A percentile compares a stretch with the other conserved stretches of the same genome.
These are phyloP conservation scores for Lemur catta DNA, from an alignment of 2,797 vertebrate species.

Conservation along the genomic window DNA sequence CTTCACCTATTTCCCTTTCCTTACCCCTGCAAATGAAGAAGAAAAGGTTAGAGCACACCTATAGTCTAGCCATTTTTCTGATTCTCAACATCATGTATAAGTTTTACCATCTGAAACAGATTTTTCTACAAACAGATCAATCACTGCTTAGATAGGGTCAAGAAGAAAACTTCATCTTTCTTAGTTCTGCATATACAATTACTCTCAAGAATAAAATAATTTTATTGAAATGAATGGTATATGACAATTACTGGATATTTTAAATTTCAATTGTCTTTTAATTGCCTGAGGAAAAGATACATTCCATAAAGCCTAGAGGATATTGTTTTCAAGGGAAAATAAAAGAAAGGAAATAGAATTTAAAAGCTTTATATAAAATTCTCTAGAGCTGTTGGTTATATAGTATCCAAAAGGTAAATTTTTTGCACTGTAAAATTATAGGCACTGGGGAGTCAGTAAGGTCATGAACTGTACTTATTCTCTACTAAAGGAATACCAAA, in stretches of 20 bases:
- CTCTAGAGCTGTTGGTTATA: neutral
- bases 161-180: neutral
- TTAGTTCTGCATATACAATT: constrained; percentile 29
- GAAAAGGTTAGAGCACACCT: neutral
- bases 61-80: neutral
- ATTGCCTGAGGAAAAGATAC: constrained; percentile 3
- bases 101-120: neutral
- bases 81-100: constrained; percentile 15
- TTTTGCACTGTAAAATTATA: constrained; percentile 37
- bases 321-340: constrained; percentile 27
- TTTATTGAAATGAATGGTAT: constrained; percentile 18
- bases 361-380: constrained; percentile 46
- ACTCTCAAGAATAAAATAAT: constrained; percentile 34
- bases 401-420: constrained; percentile 5
- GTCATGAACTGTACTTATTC: constrained; percentile 38
- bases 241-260: neutral
- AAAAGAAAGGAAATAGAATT: constrained; percentile 27
- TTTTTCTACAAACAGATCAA: neutral
- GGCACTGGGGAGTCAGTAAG: neutral
- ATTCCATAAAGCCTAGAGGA: neutral
- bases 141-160: neutral
- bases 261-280: constrained; percentile 20
- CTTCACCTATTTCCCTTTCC: neutral
- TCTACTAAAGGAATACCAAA: constrained; percentile 49
- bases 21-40: neutral